Percentiles rank a stretch among this genome's conserved stretches.
Evolutionary conservation across 2,888 invertebrate species (phyloP).

Genomic region (Pilophorus perplexus): DNA sequence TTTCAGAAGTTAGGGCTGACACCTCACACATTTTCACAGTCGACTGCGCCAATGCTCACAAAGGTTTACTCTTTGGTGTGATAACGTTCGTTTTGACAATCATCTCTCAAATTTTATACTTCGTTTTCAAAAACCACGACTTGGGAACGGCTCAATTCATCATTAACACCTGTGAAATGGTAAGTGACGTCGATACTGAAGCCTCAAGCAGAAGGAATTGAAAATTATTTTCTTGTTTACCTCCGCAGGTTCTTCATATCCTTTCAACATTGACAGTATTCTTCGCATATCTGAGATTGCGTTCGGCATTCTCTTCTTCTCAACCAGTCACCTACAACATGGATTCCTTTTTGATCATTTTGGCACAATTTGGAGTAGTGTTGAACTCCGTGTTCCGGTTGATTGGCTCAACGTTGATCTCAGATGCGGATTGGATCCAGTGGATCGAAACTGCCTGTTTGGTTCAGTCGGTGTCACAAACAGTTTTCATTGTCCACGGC

Average conservation of each 20-base stretch:
- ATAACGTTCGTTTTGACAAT: slow-evolving; percentile 77
- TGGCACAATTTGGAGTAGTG: slow-evolving; percentile 86
- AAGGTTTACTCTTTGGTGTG: slow-evolving; percentile 61
- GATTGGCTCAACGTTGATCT: slow-evolving; percentile 57
- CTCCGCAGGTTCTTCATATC: slow-evolving; percentile 6
- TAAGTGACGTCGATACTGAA: too few relatives aligned
- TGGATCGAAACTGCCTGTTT: slow-evolving; percentile 50
- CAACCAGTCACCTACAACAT: slow-evolving; percentile 54
- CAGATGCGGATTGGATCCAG: background rate
- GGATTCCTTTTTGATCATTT: slow-evolving; percentile 77
- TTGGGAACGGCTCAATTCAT: slow-evolving; percentile 18
- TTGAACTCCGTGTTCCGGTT: slow-evolving; percentile 69
- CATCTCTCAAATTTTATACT: slow-evolving; percentile 87
- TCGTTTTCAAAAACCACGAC: slow-evolving; percentile 60
- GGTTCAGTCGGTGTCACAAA: slow-evolving; percentile 76
- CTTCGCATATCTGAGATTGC: slow-evolving; percentile 5
- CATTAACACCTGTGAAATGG: slow-evolving; percentile 32
- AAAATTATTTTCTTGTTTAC: background rate
- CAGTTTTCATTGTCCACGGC: slow-evolving; percentile 63
- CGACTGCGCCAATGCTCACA: slow-evolving; percentile 62
- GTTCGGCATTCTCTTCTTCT: slow-evolving; percentile 5
- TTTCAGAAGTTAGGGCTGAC: too few relatives aligned
- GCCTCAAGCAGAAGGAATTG: too few relatives aligned
- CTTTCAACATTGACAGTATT: slow-evolving; percentile 1
- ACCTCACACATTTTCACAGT: slow-evolving; percentile 50